phyloP scores from a whole-genome alignment of 2,888 invertebrate species.

The Drosophila quinaria region DNA sequence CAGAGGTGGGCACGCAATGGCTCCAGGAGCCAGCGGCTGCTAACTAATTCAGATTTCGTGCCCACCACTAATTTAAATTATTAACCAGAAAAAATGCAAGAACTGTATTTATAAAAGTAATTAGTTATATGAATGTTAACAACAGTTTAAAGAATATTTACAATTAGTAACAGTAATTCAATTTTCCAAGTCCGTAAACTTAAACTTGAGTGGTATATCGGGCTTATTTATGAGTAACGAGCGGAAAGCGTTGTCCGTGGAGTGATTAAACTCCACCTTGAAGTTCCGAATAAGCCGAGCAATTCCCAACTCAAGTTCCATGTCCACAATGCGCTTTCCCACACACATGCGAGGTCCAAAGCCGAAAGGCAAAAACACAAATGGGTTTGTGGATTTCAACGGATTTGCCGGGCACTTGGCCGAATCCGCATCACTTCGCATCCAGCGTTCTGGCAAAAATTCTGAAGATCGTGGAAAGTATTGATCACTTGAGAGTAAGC shows the following conservation, averaged over 20 bases:
- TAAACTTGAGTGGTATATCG: conserved; percentile 84
- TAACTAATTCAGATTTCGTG: too few species aligned
- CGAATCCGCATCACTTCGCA: conserved; percentile 76
- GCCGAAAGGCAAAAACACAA: conserved; percentile 88
- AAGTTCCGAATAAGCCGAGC: conserved; percentile 84
- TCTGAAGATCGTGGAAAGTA: conserved; percentile 85
- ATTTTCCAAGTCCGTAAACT: conserved; percentile 78
- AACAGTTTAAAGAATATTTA: neutral
- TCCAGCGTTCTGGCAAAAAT: conserved; percentile 92
- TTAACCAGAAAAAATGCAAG: neutral
- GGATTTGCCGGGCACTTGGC: conserved; percentile 90
- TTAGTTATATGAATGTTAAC: neutral
- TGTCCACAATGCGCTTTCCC: conserved; percentile 91
- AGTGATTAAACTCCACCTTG: conserved; percentile 76
- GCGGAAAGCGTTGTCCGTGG: conserved; percentile 78
- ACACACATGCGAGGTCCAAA: conserved; percentile 90
- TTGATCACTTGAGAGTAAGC: conserved; percentile 85
- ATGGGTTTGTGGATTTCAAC: conserved; percentile 85
- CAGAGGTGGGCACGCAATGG: too few species aligned
- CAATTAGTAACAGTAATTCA: conserved; percentile 17
- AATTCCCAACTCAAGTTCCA: conserved; percentile 88
- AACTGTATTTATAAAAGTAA: neutral
- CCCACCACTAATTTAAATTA: neutral
- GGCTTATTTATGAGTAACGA: conserved; percentile 82
- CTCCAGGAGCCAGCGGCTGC: too few species aligned